Base-by-base conservation (phyloP, 2,113 vertebrate genomes). In the Verasper variegatus region DNA sequence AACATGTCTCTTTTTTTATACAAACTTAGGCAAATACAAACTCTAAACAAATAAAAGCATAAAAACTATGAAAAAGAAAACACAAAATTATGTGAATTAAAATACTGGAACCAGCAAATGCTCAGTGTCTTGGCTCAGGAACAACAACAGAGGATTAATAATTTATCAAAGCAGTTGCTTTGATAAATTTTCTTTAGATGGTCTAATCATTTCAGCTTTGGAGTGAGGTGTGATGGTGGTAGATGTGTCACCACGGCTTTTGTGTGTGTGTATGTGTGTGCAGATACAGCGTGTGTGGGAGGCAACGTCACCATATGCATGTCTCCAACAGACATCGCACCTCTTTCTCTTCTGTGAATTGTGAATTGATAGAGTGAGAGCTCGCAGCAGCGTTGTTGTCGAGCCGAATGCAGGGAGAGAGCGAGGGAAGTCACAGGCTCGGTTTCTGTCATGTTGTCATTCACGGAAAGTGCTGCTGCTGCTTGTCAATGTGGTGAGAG, bases 381-480 rank as follows among this genome's bases (percentile, higher is more conserved):
- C 49, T 61, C 4, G 18, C 15, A 51, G 21, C 75, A 42, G 70
- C 63, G n/a, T 52, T 52, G 60, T 82, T 79, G 24, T 71, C 83
- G 35, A 27, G 75, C 62, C 54, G 82, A 45, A 20, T 79, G 74
- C 64, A 56, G 3, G 27, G 72, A 77, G 79, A 52, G 57, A 74
- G 76, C 15, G 47, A 59, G 61, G 52, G 70, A 76, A 81, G 64
- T 80, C 51, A 62, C 81, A 60, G 40, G 35, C 23, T 57, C 12
- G 60, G 42, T 26, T 71, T 64, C 72, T 77, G 80, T 73, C 84
- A 49, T 69, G 65, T 57, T 83, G 87, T 82, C 86, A 87, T 61
- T 80, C 62, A 61, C 87, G 90, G 88, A 84, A 90, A 88, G 74
- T 85, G 88, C 88, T 84, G 89, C 26, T 56, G 71, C 87, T 76